A percentile compares a stretch with the other conserved stretches of the same genome.
Evolutionary conservation across 2,888 invertebrate genomes (phyloP).

Genomic region (Pseudococcus jackbeardsleyi): DNA sequence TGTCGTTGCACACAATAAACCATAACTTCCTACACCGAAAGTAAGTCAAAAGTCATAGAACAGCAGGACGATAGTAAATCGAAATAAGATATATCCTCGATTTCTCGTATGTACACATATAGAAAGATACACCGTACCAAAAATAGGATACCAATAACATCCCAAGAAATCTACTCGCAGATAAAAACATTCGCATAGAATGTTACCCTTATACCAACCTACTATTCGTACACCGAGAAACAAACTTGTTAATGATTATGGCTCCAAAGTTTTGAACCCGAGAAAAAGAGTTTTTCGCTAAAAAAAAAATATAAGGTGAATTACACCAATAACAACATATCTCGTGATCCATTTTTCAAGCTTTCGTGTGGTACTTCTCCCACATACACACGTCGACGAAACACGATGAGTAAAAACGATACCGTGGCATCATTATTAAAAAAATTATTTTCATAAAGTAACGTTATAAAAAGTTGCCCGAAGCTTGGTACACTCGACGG

Average conservation of each 20-base stretch:
- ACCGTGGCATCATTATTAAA: neutral
- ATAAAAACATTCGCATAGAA: conserved; percentile 5
- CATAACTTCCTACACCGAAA: neutral
- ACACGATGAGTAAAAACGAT: neutral
- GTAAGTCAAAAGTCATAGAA: neutral
- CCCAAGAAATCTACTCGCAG: neutral
- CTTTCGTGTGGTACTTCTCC: neutral
- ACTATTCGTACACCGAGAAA: neutral
- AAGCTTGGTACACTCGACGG: neutral
- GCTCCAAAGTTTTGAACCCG: neutral
- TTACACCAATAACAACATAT: conserved; percentile 19
- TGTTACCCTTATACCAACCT: neutral
- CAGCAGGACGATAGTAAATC: neutral
- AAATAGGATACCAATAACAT: conserved; percentile 1
- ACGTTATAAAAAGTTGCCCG: conserved; percentile 23
- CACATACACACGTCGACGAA: neutral
- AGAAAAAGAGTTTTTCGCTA: neutral
- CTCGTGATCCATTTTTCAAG: conserved; percentile 46
- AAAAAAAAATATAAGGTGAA: conserved; percentile 6
- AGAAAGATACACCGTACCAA: neutral
- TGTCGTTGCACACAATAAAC: neutral
- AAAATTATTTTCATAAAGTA: conserved; percentile 46
- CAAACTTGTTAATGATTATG: conserved; percentile 50
- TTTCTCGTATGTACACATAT: neutral
- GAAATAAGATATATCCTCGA: neutral